These are phyloP conservation scores for Plestiodon gilberti DNA, from an alignment of 2,113 vertebrate species.

Conservation along the genomic window DNA sequence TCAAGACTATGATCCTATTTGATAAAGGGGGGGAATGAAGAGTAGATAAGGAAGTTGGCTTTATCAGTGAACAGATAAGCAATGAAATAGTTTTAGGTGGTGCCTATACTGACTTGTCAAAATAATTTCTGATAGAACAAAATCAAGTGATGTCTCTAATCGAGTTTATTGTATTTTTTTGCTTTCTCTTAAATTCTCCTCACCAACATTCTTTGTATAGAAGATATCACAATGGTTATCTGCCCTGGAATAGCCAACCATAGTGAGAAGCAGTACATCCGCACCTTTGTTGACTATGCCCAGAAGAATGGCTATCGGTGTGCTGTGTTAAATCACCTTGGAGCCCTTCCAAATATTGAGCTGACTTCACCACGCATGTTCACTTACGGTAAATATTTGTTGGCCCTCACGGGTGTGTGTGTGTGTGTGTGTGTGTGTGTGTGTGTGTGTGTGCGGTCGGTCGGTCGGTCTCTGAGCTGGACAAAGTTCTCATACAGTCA, in stretches of 20 bases:
- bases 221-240: constrained; percentile 97
- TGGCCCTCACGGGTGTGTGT: background rate
- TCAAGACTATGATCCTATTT: background rate
- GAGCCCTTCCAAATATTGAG: constrained; percentile 95
- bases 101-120: background rate
- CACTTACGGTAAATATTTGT: constrained; percentile 86
- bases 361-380: constrained; percentile 98
- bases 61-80: background rate
- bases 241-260: constrained; percentile 98
- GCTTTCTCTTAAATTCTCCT: constrained; percentile 8
- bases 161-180: background rate
- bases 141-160: background rate
- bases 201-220: constrained; percentile 67
- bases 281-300: constrained; percentile 95
- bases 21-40: background rate
- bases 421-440: too few relatives aligned
- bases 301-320: constrained; percentile 97
- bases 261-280: constrained; percentile 98
- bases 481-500: background rate
- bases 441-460: too few relatives aligned
- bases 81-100: background rate
- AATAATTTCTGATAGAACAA: background rate
- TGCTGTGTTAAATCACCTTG: constrained; percentile 94
- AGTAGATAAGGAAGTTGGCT: background rate
- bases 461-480: too few relatives aligned